Evolutionary conservation across 1,140 invertebrate genomes (phyloP).

Genomic region (Heliconius melpomene): DNA sequence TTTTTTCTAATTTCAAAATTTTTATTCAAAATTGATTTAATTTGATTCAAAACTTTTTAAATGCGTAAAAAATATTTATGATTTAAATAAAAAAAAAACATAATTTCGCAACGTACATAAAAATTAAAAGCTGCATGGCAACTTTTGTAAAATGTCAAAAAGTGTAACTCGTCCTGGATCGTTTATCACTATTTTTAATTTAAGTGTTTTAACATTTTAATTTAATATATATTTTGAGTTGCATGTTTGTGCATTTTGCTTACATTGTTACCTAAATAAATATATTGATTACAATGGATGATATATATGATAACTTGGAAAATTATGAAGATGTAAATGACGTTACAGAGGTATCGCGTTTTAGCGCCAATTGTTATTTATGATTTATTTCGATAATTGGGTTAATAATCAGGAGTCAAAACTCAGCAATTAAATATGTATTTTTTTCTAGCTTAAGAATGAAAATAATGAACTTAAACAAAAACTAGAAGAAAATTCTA

Average conservation of each 20-base stretch:
- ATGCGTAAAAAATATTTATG: too few relatives aligned
- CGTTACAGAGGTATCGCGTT: slow-evolving; percentile 56
- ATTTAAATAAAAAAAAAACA: too few relatives aligned
- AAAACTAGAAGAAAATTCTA: slow-evolving; percentile 59
- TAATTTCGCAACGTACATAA: too few relatives aligned
- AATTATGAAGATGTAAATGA: slow-evolving; percentile 63
- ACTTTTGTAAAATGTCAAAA: neutral
- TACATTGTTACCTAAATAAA: neutral
- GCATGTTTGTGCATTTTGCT: neutral
- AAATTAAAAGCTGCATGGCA: neutral
- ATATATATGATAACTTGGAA: slow-evolving; percentile 63
- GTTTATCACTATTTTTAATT: slow-evolving; percentile 5
- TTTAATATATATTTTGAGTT: neutral
- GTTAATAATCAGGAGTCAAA: neutral
- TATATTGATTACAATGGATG: slow-evolving; percentile 49
- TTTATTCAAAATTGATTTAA: too few relatives aligned
- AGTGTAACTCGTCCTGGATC: neutral
- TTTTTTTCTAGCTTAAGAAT: slow-evolving; percentile 57
- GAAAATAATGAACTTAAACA: slow-evolving; percentile 65
- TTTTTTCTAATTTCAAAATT: too few relatives aligned
- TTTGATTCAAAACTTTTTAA: too few relatives aligned
- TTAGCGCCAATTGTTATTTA: slow-evolving; percentile 68
- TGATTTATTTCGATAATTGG: slow-evolving; percentile 24
- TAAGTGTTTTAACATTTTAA: neutral
- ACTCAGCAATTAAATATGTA: slow-evolving; percentile 18